Evolutionary conservation across 92 coral and sea anemone species (phyloP).

Genomic region (Micromussa lordhowensis): DNA sequence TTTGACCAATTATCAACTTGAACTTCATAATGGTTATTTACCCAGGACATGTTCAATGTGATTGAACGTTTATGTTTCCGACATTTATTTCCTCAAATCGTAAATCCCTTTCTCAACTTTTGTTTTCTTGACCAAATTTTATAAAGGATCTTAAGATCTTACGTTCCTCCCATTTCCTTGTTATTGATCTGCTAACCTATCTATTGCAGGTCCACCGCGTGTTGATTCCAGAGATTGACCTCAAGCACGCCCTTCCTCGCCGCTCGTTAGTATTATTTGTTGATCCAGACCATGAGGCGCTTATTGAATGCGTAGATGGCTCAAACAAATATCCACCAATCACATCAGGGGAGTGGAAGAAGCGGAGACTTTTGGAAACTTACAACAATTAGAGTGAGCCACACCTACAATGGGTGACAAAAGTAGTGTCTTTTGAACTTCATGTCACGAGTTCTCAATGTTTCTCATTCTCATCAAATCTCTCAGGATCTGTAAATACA

Average conservation of each 20-base stretch:
- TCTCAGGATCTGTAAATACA: too few relatives aligned
- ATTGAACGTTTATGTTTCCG: too few relatives aligned
- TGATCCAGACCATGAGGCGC: conserved; percentile 43
- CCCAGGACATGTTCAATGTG: too few relatives aligned
- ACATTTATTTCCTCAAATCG: too few relatives aligned
- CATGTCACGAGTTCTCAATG: too few relatives aligned
- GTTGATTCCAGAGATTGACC: conserved; percentile 46
- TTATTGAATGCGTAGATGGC: conserved; percentile 64
- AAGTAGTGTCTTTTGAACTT: too few relatives aligned
- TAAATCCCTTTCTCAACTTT: too few relatives aligned
- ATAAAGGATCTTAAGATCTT: not conserved
- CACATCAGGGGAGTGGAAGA: conserved; percentile 61
- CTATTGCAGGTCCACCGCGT: conserved; percentile 65
- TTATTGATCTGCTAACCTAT: not conserved
- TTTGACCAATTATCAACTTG: not conserved
- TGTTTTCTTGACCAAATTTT: too few relatives aligned
- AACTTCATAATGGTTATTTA: not conserved
- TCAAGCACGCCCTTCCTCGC: conserved; percentile 23
- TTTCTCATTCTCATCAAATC: too few relatives aligned
- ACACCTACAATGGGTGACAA: too few relatives aligned
- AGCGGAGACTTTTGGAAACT: conserved; percentile 48
- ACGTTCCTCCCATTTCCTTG: not conserved
- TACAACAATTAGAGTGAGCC: conserved; percentile 7
- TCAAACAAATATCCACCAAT: conserved; percentile 65
- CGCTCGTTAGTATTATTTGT: conserved; percentile 63